These are phyloP conservation scores for Neodon shergylaensis DNA, from an alignment of 2,113 vertebrate species.

Conservation along the genomic window DNA sequence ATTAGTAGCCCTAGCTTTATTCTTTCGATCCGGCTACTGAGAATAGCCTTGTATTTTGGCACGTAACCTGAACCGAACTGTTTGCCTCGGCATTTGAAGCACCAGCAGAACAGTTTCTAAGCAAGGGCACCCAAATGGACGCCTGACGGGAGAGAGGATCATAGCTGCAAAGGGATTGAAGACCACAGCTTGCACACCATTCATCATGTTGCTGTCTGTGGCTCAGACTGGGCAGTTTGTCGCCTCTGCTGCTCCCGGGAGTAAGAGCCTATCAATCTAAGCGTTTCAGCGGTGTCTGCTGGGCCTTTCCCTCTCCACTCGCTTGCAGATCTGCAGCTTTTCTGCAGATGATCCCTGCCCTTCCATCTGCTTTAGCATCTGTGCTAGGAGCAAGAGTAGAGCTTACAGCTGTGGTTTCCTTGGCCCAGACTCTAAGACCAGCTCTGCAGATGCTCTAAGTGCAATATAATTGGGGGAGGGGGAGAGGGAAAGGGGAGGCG, in stretches of 20 bases:
- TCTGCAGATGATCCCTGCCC: slow-evolving; percentile 79
- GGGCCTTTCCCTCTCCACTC: slow-evolving; percentile 64
- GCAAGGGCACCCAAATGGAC: slow-evolving; percentile 47
- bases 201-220: slow-evolving; percentile 66
- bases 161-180: slow-evolving; percentile 49
- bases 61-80: slow-evolving; percentile 55
- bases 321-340: slow-evolving; percentile 40
- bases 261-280: slow-evolving; percentile 74
- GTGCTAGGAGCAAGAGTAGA: slow-evolving; percentile 72
- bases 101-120: slow-evolving; percentile 62
- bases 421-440: slow-evolving; percentile 72
- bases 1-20: slow-evolving; percentile 44
- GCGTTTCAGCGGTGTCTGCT: slow-evolving; percentile 61
- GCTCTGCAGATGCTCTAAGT: slow-evolving; percentile 75
- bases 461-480: slow-evolving; percentile 76
- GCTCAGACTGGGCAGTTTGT: slow-evolving; percentile 50
- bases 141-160: slow-evolving; percentile 17
- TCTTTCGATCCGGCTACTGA: slow-evolving; percentile 23
- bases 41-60: slow-evolving; percentile 33
- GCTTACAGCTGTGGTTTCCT: slow-evolving; percentile 75
- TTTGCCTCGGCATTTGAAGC: slow-evolving; percentile 61
- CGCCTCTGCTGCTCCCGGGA: slow-evolving; percentile 56
- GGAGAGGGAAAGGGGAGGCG: too few relatives aligned
- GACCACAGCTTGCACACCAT: slow-evolving; percentile 27
- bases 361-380: slow-evolving; percentile 82